phyloP scores from a whole-genome alignment of 2,113 vertebrate genomes.

The Ageneiosus marmoratus region DNA sequence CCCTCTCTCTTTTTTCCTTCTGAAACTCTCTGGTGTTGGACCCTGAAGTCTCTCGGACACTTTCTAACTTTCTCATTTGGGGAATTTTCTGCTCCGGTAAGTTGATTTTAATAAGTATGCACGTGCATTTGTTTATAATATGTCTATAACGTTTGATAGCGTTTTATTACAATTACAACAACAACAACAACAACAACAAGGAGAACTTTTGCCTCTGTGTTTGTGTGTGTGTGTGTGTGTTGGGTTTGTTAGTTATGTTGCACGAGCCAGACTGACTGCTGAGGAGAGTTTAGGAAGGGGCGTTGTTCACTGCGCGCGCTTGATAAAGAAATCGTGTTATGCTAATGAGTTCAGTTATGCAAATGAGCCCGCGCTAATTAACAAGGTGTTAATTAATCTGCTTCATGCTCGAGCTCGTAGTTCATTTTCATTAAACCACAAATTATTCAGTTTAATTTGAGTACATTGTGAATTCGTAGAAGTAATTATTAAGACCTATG shows the following conservation, averaged over 20 bases:
- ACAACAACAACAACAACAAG: not conserved
- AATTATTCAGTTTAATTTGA: no score
- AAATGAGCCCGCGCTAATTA: conserved; percentile 1
- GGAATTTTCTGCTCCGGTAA: not conserved
- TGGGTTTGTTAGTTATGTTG: not conserved
- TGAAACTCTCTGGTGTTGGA: not conserved
- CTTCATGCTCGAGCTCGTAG: no score
- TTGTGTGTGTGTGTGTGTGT: no score
- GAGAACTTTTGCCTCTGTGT: not conserved
- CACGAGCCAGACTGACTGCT: not conserved
- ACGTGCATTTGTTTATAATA: not conserved
- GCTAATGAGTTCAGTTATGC: conserved; percentile 2
- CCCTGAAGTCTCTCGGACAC: not conserved
- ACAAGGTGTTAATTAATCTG: not conserved
- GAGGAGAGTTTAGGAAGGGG: not conserved
- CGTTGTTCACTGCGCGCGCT: not conserved
- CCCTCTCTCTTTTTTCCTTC: not conserved
- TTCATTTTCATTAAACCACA: not conserved
- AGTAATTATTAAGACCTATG: not conserved
- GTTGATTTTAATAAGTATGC: not conserved
- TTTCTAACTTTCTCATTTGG: not conserved
- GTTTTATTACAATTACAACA: not conserved
- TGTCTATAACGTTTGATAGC: not conserved
- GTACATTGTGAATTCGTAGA: not conserved
- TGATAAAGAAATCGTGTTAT: not conserved